These are phyloP conservation scores for Antechinus stuartii DNA, from an alignment of 2,113 vertebrate genomes.

Conservation along the genomic window DNA sequence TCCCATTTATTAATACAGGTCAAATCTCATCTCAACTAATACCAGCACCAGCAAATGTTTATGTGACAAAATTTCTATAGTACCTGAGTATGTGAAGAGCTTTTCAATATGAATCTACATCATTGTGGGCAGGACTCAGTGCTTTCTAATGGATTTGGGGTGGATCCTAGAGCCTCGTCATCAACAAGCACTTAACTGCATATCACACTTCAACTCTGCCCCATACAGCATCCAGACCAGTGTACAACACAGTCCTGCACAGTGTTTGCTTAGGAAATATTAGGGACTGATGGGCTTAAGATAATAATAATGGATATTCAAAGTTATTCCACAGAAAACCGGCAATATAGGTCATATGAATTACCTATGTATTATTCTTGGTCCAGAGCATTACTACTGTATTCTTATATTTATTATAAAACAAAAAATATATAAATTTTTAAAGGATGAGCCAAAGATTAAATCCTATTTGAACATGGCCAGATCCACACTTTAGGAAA, in stretches of 20 bases:
- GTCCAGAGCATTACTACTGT: neutral
- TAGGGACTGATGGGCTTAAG: conserved; percentile 20
- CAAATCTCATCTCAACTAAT: neutral
- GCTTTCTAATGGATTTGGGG: neutral
- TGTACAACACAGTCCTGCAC: neutral
- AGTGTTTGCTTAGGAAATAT: neutral
- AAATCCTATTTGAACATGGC: neutral
- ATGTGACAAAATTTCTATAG: neutral
- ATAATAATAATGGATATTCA: neutral
- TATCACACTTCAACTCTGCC: neutral
- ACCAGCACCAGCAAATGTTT: neutral
- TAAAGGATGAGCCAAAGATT: neutral
- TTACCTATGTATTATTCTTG: neutral
- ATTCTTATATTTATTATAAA: too few relatives aligned
- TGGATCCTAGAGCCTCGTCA: neutral
- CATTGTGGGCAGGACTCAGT: neutral
- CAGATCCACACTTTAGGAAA: neutral
- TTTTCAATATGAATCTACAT: neutral
- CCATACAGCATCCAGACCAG: neutral
- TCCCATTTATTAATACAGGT: neutral
- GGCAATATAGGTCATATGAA: neutral
- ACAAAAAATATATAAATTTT: neutral
- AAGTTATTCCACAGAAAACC: neutral
- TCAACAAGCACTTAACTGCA: neutral
- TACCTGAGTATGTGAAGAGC: neutral